Percentiles rank a stretch among this genome's conserved stretches.
phyloP scores from a whole-genome alignment of 2,113 vertebrate genomes.

The Neomonachus schauinslandi region DNA sequence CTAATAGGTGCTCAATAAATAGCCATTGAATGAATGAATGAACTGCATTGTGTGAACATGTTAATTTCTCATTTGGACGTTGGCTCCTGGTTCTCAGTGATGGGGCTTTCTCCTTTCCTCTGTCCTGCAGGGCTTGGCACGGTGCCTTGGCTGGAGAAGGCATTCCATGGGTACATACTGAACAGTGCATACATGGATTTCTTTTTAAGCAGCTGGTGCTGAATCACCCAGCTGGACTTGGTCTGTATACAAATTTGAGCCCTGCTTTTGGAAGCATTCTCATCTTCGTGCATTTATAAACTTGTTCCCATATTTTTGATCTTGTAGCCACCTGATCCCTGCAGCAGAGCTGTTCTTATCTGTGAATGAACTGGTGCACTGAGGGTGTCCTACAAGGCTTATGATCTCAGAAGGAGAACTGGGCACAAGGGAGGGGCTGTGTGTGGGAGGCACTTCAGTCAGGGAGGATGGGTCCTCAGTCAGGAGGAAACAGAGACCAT shows the following conservation, averaged over 20 bases:
- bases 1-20: slow-evolving; percentile 18
- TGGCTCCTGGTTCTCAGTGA: background rate
- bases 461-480: background rate
- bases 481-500: background rate
- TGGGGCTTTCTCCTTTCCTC: background rate
- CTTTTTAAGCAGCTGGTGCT: background rate
- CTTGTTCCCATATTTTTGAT: background rate
- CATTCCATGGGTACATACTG: background rate
- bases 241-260: background rate
- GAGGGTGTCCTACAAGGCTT: background rate
- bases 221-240: background rate
- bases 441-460: background rate
- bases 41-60: background rate
- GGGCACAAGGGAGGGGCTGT: background rate
- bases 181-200: background rate
- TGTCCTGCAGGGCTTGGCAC: fast-evolving
- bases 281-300: background rate
- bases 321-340: background rate
- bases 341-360: background rate
- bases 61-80: background rate
- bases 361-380: background rate
- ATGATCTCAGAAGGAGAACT: background rate
- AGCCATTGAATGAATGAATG: background rate
- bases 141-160: background rate
- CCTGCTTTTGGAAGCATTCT: background rate